Base-by-base conservation (phyloP, 2,888 invertebrate genomes). In the Pecten maximus region DNA sequence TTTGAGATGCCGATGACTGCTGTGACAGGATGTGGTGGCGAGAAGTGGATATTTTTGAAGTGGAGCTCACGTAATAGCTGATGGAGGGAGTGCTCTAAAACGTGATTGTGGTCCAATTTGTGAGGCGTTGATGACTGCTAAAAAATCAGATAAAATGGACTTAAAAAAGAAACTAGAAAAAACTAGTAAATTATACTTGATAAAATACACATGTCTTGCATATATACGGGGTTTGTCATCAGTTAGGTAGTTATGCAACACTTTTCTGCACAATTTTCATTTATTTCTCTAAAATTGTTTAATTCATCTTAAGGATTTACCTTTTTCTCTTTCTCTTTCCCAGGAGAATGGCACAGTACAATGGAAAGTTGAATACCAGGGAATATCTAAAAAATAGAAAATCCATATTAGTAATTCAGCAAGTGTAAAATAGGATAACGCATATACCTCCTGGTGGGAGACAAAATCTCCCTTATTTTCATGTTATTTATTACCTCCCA, bases 51-150 rank as follows among this genome's bases (percentile, higher is more conserved):
- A 97, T 99, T 98, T 95, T 98, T 98, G 96, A 98, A 98, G 97
- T 99, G 99, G 19, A 99, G 98, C 95, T 99, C 99, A 39, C 99
- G 97, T 91, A 99, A 97, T 91, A 99, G 97, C 97, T 99, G 99
- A 97, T 99, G 99, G 91, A 99, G 97, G 0, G 99, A 99, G 96
- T 99, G 99, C 96, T 99, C 99, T 93, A 99, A 97, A n/a, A 99
- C 99, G 96, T 99, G 99, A 97, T 99, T 99, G 96, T 99, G 99
- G 95, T 99, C 99, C 54, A 95, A 93, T 91, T 95, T 96, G 40
- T 94, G 95, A 39, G 94, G 94, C 28, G 92, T 90, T 4, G 90
- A 74, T 10, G 92, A 92, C 19, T 88, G 88, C 93, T 93, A 89
- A 15, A 92, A 28, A 40, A 86, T 87, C 40, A 40, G n/a, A 15